phyloP scores from a whole-genome alignment of 2,888 invertebrate genomes.

The Nomada ruficornis region DNA sequence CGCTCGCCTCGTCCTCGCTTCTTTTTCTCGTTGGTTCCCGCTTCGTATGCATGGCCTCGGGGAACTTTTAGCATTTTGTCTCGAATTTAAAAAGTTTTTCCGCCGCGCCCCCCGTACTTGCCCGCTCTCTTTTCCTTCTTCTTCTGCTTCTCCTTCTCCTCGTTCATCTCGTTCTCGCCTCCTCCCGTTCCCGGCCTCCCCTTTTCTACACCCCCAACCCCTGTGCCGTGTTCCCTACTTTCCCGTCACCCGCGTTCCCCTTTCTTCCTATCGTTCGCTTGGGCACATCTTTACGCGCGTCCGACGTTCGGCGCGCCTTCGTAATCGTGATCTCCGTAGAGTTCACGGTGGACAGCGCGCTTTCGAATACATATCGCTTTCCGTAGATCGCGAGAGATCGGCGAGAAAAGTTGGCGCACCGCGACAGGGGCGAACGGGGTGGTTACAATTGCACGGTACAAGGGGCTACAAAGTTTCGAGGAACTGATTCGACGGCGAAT shows the following conservation, averaged over 20 bases:
- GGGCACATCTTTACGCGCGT: conserved; percentile 36
- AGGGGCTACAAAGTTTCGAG: conserved; percentile 19
- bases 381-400: neutral
- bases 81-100: conserved; percentile 81
- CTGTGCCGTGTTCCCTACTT: conserved; percentile 15
- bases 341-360: no score
- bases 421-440: neutral
- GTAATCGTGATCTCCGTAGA: conserved; percentile 21
- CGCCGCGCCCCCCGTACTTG: conserved; percentile 57
- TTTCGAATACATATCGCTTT: conserved; percentile 4
- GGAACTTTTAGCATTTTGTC: conserved; percentile 82
- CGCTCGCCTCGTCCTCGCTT: conserved; percentile 54
- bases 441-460: neutral
- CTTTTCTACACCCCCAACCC: neutral
- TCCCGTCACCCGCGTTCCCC: conserved; percentile 29
- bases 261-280: conserved; percentile 29
- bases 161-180: neutral
- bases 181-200: conserved; percentile 7
- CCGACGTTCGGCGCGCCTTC: conserved; percentile 44
- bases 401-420: neutral
- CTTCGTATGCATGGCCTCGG: conserved; percentile 79
- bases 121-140: neutral
- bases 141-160: neutral
- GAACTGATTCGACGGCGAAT: neutral
- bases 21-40: conserved; percentile 68